Evolutionary conservation across 37 sponge, comb jelly and placozoan species (phyloP).

Genomic region (Hormiphora californensis): DNA sequence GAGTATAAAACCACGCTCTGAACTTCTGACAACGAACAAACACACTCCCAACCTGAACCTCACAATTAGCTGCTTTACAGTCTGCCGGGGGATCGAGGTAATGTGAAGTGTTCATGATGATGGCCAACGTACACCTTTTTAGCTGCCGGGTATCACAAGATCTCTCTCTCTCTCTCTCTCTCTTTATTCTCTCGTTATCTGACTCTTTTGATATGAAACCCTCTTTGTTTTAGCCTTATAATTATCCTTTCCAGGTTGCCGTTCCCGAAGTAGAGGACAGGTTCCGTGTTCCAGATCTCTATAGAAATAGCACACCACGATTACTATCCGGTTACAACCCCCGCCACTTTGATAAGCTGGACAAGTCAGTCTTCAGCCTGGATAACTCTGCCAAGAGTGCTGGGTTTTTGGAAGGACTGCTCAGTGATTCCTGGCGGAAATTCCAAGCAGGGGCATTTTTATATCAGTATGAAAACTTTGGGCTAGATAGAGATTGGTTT

Average conservation of each 20-base stretch:
- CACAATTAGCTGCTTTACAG: background rate
- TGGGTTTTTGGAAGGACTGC: background rate
- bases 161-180: no score
- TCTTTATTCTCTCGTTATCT: no score
- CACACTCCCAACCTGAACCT: background rate
- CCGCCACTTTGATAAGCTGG: background rate
- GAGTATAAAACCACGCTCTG: background rate
- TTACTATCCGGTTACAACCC: background rate
- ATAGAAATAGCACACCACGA: background rate
- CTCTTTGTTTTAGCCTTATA: no score
- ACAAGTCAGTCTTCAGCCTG: conserved; percentile 3
- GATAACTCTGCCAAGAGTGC: background rate
- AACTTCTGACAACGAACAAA: conserved; percentile 10
- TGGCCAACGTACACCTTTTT: no score
- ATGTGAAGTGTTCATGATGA: no score
- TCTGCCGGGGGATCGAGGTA: background rate
- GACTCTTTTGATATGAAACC: no score
- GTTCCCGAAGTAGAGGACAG: no score
- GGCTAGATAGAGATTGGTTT: background rate
- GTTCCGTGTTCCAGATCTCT: conserved; percentile 23
- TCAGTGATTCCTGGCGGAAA: conserved; percentile 1
- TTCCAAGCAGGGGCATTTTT: conserved; percentile 13
- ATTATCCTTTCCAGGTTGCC: background rate
- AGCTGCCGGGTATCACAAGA: no score
- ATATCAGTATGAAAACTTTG: conserved; percentile 19